A percentile compares a stretch with the other conserved stretches of the same genome.
Conservation (phyloP, 2,888 invertebrate genomes). For the Ochropleura leucogaster region DNA sequence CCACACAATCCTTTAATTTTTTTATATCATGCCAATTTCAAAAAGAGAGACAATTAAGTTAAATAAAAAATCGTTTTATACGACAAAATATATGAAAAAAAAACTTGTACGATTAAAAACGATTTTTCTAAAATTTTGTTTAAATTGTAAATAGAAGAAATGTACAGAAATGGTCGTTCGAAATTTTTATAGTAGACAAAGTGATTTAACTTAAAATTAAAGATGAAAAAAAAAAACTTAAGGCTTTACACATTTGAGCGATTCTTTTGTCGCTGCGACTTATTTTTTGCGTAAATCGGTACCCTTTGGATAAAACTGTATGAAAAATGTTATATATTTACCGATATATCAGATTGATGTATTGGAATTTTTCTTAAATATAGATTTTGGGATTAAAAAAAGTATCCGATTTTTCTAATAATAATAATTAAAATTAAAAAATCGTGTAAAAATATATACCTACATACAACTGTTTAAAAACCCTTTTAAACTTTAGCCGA, state of each 20-base stretch:
- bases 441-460: conserved; percentile 52
- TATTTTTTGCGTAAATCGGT: conserved; percentile 42
- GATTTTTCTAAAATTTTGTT: conserved; percentile 32
- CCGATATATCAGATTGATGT: conserved; percentile 57
- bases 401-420: conserved; percentile 63
- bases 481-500: conserved; percentile 18
- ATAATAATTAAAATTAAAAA: conserved; percentile 51
- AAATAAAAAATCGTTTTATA: conserved; percentile 13
- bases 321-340: conserved; percentile 41
- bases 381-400: conserved; percentile 58
- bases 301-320: conserved; percentile 24
- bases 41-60: background rate
- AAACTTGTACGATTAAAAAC: background rate
- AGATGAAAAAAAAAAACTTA: conserved; percentile 28
- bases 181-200: conserved; percentile 55
- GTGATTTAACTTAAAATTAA: conserved; percentile 39
- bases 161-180: conserved; percentile 60
- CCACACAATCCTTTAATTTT: too few species aligned
- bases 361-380: conserved; percentile 47
- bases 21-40: conserved; percentile 4
- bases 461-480: conserved; percentile 39
- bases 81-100: background rate
- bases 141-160: conserved; percentile 53
- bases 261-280: conserved; percentile 54
- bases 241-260: conserved; percentile 52